These are phyloP conservation scores for Pagetopsis macropterus DNA, from an alignment of 2,797 vertebrate genomes.

Conservation along the genomic window DNA sequence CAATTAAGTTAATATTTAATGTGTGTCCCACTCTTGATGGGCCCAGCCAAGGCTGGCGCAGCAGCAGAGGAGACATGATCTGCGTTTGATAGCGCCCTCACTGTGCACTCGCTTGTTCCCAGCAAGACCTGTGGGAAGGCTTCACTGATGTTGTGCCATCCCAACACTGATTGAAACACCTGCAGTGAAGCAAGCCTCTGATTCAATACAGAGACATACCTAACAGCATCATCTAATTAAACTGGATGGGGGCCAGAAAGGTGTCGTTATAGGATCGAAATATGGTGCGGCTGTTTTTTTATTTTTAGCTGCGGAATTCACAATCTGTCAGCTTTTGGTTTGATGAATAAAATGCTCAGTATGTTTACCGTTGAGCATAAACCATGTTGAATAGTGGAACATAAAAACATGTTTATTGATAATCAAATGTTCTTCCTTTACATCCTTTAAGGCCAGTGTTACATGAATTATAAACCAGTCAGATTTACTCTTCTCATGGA, in stretches of 20 bases:
- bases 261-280: constrained; percentile 34
- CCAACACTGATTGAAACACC: constrained; percentile 71
- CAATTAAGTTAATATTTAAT: constrained; percentile 88
- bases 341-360: constrained; percentile 20
- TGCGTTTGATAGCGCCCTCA: constrained; percentile 65
- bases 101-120: constrained; percentile 65
- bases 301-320: constrained; percentile 38
- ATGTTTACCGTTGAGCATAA: constrained; percentile 39
- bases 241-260: constrained; percentile 46
- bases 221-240: constrained; percentile 59
- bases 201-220: constrained; percentile 39
- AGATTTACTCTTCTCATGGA: constrained; percentile 52
- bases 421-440: constrained; percentile 54
- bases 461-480: constrained; percentile 63
- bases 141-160: constrained; percentile 78
- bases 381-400: constrained; percentile 34
- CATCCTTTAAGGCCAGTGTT: constrained; percentile 48
- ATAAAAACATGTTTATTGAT: constrained; percentile 56
- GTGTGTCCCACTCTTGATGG: constrained; percentile 75
- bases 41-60: constrained; percentile 75
- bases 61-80: constrained; percentile 72
- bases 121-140: constrained; percentile 68
- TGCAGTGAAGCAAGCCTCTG: constrained; percentile 60
- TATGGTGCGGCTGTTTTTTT: constrained; percentile 6
- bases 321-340: constrained; percentile 32